phyloP scores from a whole-genome alignment of 1,140 invertebrate genomes.

The Helicoverpa zea region DNA sequence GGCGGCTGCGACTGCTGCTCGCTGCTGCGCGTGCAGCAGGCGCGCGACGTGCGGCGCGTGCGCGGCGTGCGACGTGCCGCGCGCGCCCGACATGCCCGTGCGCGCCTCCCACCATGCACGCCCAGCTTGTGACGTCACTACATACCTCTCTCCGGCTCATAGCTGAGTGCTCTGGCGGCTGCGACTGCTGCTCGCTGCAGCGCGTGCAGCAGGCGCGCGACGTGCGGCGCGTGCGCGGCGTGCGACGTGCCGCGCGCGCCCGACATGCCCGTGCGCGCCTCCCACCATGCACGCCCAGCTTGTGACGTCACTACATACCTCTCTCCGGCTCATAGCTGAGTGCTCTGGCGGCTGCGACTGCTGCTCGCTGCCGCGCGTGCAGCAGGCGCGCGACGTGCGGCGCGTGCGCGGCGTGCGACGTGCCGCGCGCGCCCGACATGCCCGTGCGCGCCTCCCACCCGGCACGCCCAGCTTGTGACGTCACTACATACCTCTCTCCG shows the following conservation, averaged over 20 bases:
- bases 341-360: conserved; percentile 57
- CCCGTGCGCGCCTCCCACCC: no score
- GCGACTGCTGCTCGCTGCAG: conserved; percentile 62
- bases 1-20: conserved; percentile 62
- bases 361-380: conserved; percentile 57
- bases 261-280: no score
- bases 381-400: conserved; percentile 57
- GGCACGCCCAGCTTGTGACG: no score
- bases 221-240: conserved; percentile 58
- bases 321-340: conserved; percentile 66
- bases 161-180: conserved; percentile 58
- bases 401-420: conserved; percentile 54
- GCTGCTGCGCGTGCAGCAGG: conserved; percentile 55
- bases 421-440: not conserved
- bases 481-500: conserved; percentile 62
- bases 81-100: no score
- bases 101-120: no score
- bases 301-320: conserved; percentile 52
- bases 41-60: conserved; percentile 61
- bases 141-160: conserved; percentile 67
- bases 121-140: not conserved
- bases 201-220: conserved; percentile 54
- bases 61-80: conserved; percentile 1
- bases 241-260: not conserved
- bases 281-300: no score